phyloP scores from a whole-genome alignment of 92 coral and sea anemone genomes.

The Umimayanthus kanabou region DNA sequence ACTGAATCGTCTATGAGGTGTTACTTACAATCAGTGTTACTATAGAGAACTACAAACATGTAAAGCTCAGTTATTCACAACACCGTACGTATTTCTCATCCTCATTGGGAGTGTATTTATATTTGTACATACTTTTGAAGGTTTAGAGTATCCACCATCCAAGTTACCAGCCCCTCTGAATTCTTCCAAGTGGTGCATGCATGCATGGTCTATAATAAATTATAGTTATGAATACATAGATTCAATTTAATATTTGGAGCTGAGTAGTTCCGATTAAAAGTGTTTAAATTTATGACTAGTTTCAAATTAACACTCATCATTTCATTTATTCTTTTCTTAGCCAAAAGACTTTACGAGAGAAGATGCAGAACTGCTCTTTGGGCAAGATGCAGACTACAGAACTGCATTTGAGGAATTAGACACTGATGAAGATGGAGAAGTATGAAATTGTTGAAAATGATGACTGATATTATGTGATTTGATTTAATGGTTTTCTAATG shows the following conservation, averaged over 20 bases:
- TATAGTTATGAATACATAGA: too few relatives aligned
- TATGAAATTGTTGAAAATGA: constrained; percentile 6
- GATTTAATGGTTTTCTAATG: too few relatives aligned
- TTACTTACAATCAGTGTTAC: too few relatives aligned
- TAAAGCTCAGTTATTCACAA: too few relatives aligned
- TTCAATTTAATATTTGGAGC: not conserved
- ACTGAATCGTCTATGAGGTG: too few relatives aligned
- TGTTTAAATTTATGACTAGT: too few relatives aligned
- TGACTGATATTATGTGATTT: not conserved
- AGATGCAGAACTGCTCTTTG: constrained; percentile 88
- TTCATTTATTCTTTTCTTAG: constrained; percentile 39
- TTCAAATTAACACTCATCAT: too few relatives aligned
- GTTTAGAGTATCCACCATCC: not conserved
- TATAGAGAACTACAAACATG: too few relatives aligned
- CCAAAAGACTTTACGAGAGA: constrained; percentile 77
- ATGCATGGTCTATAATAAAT: not conserved
- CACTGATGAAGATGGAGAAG: constrained; percentile 97
- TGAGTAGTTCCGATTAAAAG: not conserved
- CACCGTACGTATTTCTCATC: too few relatives aligned
- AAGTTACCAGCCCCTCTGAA: not conserved
- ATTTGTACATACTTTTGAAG: too few relatives aligned
- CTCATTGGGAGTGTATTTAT: not conserved
- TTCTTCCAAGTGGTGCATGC: not conserved
- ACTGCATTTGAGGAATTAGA: constrained; percentile 96
- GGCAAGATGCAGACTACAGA: constrained; percentile 80